phyloP scores from a whole-genome alignment of 2,113 vertebrate species.

The human (Homo sapiens) region DNA sequence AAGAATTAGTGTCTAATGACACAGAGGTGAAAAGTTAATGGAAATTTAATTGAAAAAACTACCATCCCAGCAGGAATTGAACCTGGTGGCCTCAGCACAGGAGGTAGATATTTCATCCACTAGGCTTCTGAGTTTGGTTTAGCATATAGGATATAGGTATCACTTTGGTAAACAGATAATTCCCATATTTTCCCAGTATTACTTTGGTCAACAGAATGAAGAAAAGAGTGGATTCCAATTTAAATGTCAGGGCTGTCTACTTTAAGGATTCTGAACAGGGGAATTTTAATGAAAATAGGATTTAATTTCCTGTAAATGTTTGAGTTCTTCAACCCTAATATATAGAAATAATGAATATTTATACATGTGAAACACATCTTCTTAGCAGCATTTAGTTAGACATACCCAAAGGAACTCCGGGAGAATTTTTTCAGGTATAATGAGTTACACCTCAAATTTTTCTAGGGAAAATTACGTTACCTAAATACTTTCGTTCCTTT shows the following conservation, averaged over 20 bases:
- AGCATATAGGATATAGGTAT: conserved; percentile 23
- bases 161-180: conserved; percentile 66
- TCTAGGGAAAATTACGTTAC: conserved; percentile 31
- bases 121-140: conserved; percentile 31
- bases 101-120: conserved; percentile 44
- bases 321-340: conserved; percentile 68
- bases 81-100: conserved; percentile 57
- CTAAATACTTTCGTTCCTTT: not conserved
- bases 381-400: not conserved
- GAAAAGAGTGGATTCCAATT: conserved; percentile 65
- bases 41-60: conserved; percentile 77
- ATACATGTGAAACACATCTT: conserved; percentile 15
- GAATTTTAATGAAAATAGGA: conserved; percentile 75
- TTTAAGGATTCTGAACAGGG: conserved; percentile 48
- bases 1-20: conserved; percentile 76
- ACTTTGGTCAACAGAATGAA: conserved; percentile 69
- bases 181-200: conserved; percentile 58
- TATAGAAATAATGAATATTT: conserved; percentile 75
- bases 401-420: not conserved
- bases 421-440: conserved; percentile 8
- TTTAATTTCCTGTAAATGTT: conserved; percentile 77
- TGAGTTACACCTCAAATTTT: conserved; percentile 15
- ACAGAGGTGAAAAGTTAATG: conserved; percentile 77
- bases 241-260: conserved; percentile 72
- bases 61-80: conserved; percentile 69